phyloP scores from a whole-genome alignment of 2,797 vertebrate genomes.

The Sebastiscus albofasciatus region DNA sequence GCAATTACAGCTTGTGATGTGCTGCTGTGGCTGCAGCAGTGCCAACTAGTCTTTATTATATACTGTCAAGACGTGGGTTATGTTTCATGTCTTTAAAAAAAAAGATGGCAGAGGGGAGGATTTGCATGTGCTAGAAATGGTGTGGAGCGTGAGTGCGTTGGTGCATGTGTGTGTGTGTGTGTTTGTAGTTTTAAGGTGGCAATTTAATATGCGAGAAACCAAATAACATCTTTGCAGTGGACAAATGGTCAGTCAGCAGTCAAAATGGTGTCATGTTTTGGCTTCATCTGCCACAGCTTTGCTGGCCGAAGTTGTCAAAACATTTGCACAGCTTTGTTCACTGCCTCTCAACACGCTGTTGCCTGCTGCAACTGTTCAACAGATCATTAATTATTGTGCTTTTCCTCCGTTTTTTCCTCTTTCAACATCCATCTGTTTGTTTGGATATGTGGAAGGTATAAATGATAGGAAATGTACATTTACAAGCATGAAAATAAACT shows the following conservation, averaged over 20 bases:
- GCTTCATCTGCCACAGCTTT: background rate
- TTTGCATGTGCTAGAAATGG: background rate
- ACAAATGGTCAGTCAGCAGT: background rate
- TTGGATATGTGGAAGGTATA: background rate
- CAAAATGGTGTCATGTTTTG: background rate
- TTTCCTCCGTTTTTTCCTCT: background rate
- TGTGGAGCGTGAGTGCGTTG: background rate
- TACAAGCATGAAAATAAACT: background rate
- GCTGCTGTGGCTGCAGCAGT: conserved; percentile 7
- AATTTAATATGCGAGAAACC: background rate
- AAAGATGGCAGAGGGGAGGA: background rate
- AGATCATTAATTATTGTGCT: background rate
- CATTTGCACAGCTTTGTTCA: conserved; percentile 27
- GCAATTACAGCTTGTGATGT: conserved; percentile 38
- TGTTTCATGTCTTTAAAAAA: conserved; percentile 10
- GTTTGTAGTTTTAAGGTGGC: background rate
- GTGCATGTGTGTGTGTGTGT: background rate
- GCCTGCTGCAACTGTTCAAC: background rate
- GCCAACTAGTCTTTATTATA: conserved; percentile 10
- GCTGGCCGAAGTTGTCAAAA: background rate
- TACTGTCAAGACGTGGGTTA: conserved; percentile 10
- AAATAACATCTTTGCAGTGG: background rate
- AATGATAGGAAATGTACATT: accelerated
- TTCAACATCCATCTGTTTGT: background rate
- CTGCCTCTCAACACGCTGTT: background rate